phyloP scores from a whole-genome alignment of 2,888 invertebrate genomes.

The Pachycephus smyrnensis region DNA sequence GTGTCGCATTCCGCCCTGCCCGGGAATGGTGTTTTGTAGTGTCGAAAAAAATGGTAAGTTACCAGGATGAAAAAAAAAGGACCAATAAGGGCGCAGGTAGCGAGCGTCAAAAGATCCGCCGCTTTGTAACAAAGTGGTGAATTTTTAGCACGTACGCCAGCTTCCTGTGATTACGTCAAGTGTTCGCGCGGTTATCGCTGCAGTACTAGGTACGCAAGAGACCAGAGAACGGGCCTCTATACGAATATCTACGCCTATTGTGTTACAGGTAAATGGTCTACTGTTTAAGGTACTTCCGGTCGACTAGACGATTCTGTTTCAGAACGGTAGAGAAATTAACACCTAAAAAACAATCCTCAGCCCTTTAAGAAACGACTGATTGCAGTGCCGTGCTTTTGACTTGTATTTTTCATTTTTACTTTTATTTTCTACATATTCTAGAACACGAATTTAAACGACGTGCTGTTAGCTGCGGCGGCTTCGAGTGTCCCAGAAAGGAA shows the following conservation, averaged over 20 bases:
- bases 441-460: background rate
- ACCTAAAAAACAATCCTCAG: background rate
- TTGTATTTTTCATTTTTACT: background rate
- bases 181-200: background rate
- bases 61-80: background rate
- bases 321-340: background rate
- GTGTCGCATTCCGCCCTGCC: background rate
- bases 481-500: background rate
- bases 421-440: background rate
- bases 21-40: background rate
- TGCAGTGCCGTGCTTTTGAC: background rate
- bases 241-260: background rate
- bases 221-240: background rate
- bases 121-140: background rate
- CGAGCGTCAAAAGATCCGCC: background rate
- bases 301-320: background rate
- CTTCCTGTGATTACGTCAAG: background rate
- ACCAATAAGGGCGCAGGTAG: background rate
- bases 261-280: background rate
- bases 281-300: background rate
- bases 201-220: background rate
- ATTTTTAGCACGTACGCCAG: background rate
- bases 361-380: background rate
- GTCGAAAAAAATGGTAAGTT: background rate
- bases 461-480: background rate